A percentile compares a stretch with the other conserved stretches of the same genome.
These are phyloP conservation scores for Bombus polaris DNA, from an alignment of 1,140 invertebrate genomes.

Conservation along the genomic window DNA sequence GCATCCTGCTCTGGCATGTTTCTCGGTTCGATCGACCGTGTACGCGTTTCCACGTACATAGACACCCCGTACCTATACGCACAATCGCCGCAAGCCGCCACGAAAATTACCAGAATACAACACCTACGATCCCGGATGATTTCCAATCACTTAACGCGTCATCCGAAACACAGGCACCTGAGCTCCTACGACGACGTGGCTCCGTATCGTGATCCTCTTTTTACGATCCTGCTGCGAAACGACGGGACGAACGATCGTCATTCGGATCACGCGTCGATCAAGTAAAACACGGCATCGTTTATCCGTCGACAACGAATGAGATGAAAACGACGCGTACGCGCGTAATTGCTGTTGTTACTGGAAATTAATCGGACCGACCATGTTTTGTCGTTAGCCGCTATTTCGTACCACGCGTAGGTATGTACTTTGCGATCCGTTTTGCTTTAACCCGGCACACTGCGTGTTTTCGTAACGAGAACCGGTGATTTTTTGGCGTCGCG, in stretches of 20 bases:
- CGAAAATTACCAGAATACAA: neutral
- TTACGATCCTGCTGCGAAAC: neutral
- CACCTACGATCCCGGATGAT: conserved; percentile 29
- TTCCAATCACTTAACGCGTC: conserved; percentile 49
- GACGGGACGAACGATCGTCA: neutral
- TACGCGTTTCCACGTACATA: neutral
- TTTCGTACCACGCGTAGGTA: neutral
- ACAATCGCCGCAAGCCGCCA: neutral
- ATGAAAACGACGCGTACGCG: neutral
- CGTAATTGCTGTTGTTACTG: conserved; percentile 5
- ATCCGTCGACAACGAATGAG: neutral
- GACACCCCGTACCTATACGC: neutral
- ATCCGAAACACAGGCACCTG: neutral
- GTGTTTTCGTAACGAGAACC: neutral
- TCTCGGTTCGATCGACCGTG: conserved; percentile 42
- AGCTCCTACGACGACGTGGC: neutral
- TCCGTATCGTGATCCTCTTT: neutral
- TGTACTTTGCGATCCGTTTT: neutral
- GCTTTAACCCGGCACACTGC: neutral
- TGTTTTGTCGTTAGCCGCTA: neutral
- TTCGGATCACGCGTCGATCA: conserved; percentile 15
- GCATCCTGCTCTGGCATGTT: conserved; percentile 11
- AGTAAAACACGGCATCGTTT: neutral
- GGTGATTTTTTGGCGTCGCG: neutral
- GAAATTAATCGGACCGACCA: conserved; percentile 11